phyloP scores from a whole-genome alignment of 2,113 vertebrate genomes.

The Saccopteryx leptura region DNA sequence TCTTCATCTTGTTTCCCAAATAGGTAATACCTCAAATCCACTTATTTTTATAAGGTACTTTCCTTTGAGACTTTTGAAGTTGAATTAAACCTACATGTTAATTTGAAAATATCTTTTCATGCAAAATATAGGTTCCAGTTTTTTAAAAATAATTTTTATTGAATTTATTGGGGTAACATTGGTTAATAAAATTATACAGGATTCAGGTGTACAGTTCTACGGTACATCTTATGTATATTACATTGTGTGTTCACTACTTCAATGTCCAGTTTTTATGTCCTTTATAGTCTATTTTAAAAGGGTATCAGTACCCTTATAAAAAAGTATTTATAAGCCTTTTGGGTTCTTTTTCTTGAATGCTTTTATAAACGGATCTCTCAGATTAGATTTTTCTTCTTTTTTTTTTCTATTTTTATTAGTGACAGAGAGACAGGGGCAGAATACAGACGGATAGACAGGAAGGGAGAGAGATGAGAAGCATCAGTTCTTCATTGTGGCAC shows the following conservation, averaged over 20 bases:
- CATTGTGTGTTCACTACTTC: too few species aligned
- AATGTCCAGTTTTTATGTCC: too few species aligned
- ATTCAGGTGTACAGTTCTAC: too few species aligned
- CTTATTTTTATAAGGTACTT: neutral
- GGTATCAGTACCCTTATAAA: neutral
- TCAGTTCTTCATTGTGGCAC: too few species aligned
- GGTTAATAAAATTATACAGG: too few species aligned
- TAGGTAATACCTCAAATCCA: slow-evolving; percentile 7
- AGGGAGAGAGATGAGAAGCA: too few species aligned
- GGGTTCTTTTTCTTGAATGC: neutral
- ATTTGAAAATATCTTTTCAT: slow-evolving; percentile 30
- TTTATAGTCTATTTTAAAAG: neutral
- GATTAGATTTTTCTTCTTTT: neutral
- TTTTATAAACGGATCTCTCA: neutral
- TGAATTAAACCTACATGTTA: neutral
- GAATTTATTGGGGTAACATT: too few species aligned
- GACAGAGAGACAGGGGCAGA: too few species aligned
- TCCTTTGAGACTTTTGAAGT: neutral
- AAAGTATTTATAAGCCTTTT: neutral
- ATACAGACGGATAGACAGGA: too few species aligned
- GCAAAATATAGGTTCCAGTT: neutral
- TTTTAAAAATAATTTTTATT: neutral
- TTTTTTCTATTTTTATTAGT: too few species aligned
- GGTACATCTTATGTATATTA: too few species aligned
- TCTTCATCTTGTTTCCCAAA: neutral